Evolutionary conservation across 2,113 vertebrate genomes (phyloP).

Genomic region (Rhabdornis inornatus): DNA sequence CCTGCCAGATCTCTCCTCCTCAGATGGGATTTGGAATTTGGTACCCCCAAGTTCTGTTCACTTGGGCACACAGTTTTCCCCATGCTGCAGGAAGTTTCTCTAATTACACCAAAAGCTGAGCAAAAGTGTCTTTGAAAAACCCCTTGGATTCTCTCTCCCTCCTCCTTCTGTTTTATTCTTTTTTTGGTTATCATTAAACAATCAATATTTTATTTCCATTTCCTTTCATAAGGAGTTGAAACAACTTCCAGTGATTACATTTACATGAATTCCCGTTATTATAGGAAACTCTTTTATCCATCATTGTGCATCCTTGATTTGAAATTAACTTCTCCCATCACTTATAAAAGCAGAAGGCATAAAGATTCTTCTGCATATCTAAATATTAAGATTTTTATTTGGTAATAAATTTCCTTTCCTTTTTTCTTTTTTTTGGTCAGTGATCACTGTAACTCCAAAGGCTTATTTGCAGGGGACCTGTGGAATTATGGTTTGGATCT

Average conservation of each 20-base stretch:
- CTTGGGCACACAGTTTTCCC: background rate
- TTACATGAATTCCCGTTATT: background rate
- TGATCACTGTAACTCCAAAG: background rate
- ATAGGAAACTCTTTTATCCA: background rate
- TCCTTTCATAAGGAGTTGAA: background rate
- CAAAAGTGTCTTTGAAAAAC: background rate
- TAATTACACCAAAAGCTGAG: background rate
- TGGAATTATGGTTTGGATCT: background rate
- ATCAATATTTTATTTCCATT: background rate
- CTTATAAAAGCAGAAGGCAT: background rate
- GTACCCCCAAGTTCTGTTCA: background rate
- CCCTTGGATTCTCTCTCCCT: background rate
- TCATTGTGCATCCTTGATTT: background rate
- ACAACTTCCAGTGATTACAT: background rate
- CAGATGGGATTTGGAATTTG: background rate
- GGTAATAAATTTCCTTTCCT: background rate
- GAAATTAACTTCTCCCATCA: background rate
- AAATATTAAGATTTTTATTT: background rate
- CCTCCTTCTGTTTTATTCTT: background rate
- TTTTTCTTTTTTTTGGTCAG: background rate
- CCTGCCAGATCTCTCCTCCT: fast-evolving
- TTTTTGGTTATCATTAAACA: background rate
- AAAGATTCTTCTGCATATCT: background rate
- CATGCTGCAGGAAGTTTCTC: background rate
- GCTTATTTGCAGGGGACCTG: background rate